Evolutionary conservation across 2,888 invertebrate genomes (phyloP).

Genomic region (Athalia circularis): DNA sequence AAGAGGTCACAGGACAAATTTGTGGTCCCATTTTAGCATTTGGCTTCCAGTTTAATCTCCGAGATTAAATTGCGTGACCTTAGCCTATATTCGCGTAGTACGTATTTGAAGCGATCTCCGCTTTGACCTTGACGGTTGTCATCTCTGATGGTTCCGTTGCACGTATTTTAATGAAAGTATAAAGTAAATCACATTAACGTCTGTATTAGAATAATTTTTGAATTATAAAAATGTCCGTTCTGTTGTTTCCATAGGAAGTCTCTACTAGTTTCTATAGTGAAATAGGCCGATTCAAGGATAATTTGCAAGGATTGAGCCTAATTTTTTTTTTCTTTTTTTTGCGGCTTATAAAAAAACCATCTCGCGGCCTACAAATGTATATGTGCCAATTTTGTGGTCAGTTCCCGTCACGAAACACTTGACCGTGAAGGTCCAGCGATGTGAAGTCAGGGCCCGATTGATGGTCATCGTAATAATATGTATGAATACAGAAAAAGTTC

Average conservation of each 20-base stretch:
- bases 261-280: not conserved
- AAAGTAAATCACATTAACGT: not conserved
- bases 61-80: slow-evolving; percentile 4
- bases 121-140: slow-evolving; percentile 15
- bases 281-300: not conserved
- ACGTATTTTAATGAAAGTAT: not conserved
- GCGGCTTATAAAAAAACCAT: not conserved
- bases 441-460: not conserved
- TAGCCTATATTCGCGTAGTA: slow-evolving; percentile 13
- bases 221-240: not conserved
- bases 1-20: not conserved
- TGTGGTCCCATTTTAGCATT: not conserved
- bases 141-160: slow-evolving; percentile 13
- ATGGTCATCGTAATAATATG: not conserved
- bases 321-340: not conserved
- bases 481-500: not conserved
- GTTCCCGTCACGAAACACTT: not conserved
- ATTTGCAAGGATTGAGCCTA: not conserved
- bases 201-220: not conserved
- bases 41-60: slow-evolving; percentile 5
- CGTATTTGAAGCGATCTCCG: slow-evolving; percentile 13
- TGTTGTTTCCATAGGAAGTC: not conserved
- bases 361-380: not conserved
- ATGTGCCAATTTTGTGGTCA: not conserved
- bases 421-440: not conserved